Conservation (phyloP, 2,797 vertebrate genomes). For the Dendrocincla fuliginosa region DNA sequence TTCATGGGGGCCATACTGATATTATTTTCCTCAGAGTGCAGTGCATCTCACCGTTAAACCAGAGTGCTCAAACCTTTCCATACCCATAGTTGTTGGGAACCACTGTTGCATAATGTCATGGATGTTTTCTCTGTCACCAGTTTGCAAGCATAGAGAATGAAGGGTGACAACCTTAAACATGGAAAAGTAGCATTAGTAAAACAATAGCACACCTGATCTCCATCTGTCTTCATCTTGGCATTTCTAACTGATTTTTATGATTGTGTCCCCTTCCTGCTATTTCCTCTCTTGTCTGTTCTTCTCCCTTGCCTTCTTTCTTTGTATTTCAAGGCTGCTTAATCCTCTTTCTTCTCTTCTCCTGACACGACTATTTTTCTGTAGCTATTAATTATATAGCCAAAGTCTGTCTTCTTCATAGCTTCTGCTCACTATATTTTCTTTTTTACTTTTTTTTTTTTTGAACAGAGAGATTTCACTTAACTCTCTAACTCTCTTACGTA, state of each 20-base stretch:
- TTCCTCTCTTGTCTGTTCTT: not conserved
- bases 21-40: not conserved
- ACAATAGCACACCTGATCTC: not conserved
- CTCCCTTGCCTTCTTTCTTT: not conserved
- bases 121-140: not conserved
- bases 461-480: not conserved
- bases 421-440: not conserved
- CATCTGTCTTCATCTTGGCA: not conserved
- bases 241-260: not conserved
- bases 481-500: not conserved
- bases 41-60: not conserved
- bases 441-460: not conserved
- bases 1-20: not conserved
- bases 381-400: not conserved
- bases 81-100: not conserved
- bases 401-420: not conserved
- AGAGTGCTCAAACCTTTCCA: not conserved
- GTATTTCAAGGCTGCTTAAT: not conserved
- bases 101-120: not conserved
- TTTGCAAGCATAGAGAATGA: not conserved
- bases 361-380: not conserved
- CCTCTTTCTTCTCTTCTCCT: not conserved
- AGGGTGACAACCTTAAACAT: not conserved
- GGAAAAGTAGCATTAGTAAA: not conserved
- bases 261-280: accelerated